Base-by-base conservation (phyloP, 2,888 invertebrate genomes). In the Drosophila kambysellisi region DNA sequence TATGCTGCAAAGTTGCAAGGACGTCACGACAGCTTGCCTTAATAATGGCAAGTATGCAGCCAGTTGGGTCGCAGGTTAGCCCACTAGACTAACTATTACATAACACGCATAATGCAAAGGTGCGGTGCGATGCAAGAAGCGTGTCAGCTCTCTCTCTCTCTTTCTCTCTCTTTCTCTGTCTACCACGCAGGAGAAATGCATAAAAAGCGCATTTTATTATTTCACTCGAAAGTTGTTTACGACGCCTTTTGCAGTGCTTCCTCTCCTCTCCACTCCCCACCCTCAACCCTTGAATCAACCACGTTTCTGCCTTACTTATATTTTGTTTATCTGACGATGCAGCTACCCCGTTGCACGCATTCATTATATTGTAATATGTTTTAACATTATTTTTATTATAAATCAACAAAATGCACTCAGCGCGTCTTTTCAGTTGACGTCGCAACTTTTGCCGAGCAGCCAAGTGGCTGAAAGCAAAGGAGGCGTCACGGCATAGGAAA, bases 211-310 rank as follows among this genome's bases (percentile, higher is more conserved):
- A 80, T 88, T 89, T 89, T 89, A 85, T 84, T 85, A 89, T 85
- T 85, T 85, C 85, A 85, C 88, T 89, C 83, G 82, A 89, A 85
- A 88, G 67, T 89, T 89, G 89, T 85, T 85, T 85, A 89, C 82
- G 89, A 70, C 68, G 82, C 76, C 65, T 69, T 82, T 76, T 52
- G 56, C 54, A 66, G 39, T 48, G 65, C 71, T 62, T 54, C 61
- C 52, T 54, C 7, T 4, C 17, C 43, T 54, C 20, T 0, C 4
- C 30, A 9, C 11, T 25, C 25, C 25, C 25, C 25, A 25, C 20
- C 25, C 7, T 46, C 12, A 12, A 3, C 7, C 25, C 35, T 25
- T 25, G 25, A 11, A 37, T 15, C 25, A 25, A 25, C 29, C 37
- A 43, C 41, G 20, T 58, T 46, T 9, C 39, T 50, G 9, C 20